Base-by-base conservation (phyloP, 2,888 invertebrate genomes). In the Drosophila incognita region DNA sequence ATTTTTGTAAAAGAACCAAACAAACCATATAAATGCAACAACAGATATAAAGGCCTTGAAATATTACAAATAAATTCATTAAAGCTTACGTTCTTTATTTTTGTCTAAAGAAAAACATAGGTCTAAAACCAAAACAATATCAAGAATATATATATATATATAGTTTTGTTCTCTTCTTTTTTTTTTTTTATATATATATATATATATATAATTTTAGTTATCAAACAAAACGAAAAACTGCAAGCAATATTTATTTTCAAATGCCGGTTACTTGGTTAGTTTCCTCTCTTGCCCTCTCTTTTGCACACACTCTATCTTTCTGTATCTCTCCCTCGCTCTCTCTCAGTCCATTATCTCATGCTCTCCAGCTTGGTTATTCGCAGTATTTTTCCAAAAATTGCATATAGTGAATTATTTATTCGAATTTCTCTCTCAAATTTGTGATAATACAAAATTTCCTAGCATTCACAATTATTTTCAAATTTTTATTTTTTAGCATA, bases 21-120 rank as follows among this genome's bases (percentile, higher is more conserved):
- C 61, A 73, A 77, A 79, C 69, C 64, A 74, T 65, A 77, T 74
- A 79, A 86, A 75, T 73, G 80, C 79, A 75, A 81, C 79, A 76
- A 79, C 77, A 79, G 73, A 58, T 63, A 67, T 76, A 87, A 79
- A 70, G 71, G 54, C 68, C 81, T 60, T 70, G 61, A 80, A 69
- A 69, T 76, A 76, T 74, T 66, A 74, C 76, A 74, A 79, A 76
- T 65, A 69, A 76, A 66, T 79, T 65, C 63, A 67, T 86, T 74
- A 59, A 76, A 80, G 78, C 81, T 78, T 78, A 70, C 64, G 81
- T 77, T 77, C 63, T 33, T 62, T 35, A 15, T 38, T 8, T 42
- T 7, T 77, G 27, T 63, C 35, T 63, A 48, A 54, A 48, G 4
- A 36, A 46, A 62, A 18, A 24, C 53, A 29, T 70, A 82, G 79